These are phyloP conservation scores for Caenorhabditis sp. DNA, from an alignment of 2,888 invertebrate species.

Conservation along the genomic window DNA sequence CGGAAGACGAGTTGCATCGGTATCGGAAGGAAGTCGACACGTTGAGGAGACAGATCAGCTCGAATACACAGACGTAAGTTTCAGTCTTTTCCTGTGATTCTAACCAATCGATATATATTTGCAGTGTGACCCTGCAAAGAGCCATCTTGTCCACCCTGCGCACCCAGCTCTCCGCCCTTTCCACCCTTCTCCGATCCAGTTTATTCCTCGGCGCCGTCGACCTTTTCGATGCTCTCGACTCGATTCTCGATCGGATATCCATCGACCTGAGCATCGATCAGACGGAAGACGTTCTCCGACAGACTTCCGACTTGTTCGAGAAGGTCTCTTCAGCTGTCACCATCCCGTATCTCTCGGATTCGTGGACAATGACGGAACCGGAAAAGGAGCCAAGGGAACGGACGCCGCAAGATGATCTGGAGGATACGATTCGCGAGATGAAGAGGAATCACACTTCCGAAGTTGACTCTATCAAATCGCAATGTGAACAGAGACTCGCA, in stretches of 20 bases:
- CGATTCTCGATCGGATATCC: conserved; percentile 42
- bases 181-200: conserved; percentile 51
- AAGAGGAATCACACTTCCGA: conserved; percentile 73
- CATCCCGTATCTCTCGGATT: conserved; percentile 62
- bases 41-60: conserved; percentile 67
- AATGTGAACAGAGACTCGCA: conserved; percentile 77
- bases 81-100: background rate
- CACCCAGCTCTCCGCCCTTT: conserved; percentile 59
- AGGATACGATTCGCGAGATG: conserved; percentile 68
- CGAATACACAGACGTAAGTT: conserved; percentile 53
- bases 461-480: conserved; percentile 71
- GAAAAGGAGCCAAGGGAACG: conserved; percentile 35
- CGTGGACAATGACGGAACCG: conserved; percentile 72
- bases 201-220: conserved; percentile 45
- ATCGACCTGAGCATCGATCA: conserved; percentile 47
- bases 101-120: background rate
- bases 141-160: conserved; percentile 58
- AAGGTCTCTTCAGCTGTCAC: conserved; percentile 41
- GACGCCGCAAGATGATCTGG: conserved; percentile 58
- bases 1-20: conserved; percentile 76
- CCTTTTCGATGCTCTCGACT: conserved; percentile 53
- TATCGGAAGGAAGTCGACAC: conserved; percentile 77
- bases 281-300: conserved; percentile 51
- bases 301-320: conserved; percentile 51
- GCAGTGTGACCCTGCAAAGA: conserved; percentile 56